Evolutionary conservation across 2,888 invertebrate species (phyloP).

Genomic region (Lymantria monacha): DNA sequence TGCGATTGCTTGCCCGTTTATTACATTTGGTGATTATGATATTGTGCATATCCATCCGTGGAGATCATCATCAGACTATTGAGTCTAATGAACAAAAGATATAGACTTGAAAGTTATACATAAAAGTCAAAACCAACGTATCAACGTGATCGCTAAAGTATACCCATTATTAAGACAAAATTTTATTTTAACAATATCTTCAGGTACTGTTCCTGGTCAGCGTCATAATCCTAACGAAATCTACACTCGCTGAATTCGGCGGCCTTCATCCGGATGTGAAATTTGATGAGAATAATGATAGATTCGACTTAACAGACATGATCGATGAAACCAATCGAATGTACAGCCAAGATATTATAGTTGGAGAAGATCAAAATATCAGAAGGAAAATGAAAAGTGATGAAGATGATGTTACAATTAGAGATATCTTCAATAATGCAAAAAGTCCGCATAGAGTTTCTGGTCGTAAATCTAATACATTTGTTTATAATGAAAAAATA

Average conservation of each 20-base stretch:
- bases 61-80: no score
- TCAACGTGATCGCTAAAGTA: no score
- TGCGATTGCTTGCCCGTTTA: no score
- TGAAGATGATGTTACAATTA: not conserved
- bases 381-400: constrained; percentile 17
- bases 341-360: constrained; percentile 1
- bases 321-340: constrained; percentile 37
- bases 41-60: no score
- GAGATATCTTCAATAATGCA: not conserved
- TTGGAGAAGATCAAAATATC: constrained; percentile 15
- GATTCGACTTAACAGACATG: constrained; percentile 51
- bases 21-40: no score
- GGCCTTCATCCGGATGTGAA: constrained; percentile 50
- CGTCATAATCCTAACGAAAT: constrained; percentile 10
- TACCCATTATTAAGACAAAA: no score
- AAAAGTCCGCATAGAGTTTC: not conserved
- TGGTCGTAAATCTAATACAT: constrained; percentile 14
- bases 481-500: constrained; percentile 43
- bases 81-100: no score
- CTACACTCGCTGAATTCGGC: constrained; percentile 32
- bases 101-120: no score
- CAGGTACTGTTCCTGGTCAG: constrained; percentile 1
- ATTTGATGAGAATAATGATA: constrained; percentile 52
- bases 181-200: not conserved
- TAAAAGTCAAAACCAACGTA: no score